phyloP scores from a whole-genome alignment of 2,888 invertebrate species.

The Drosophila koepferae region DNA sequence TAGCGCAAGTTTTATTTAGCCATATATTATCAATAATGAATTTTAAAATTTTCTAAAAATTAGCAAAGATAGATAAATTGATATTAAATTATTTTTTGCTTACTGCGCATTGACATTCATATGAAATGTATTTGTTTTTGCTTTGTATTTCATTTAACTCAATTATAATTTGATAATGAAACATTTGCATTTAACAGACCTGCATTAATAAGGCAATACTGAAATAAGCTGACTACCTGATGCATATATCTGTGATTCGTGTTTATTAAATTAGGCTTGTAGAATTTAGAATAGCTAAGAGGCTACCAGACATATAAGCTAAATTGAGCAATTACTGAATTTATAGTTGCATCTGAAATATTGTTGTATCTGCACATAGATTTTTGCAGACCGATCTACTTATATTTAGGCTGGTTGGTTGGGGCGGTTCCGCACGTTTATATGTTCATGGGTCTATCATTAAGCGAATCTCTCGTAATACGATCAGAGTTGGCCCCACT shows the following conservation, averaged over 20 bases:
- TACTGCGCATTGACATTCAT: constrained; percentile 6
- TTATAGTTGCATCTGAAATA: background rate
- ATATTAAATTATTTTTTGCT: background rate
- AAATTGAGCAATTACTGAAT: background rate
- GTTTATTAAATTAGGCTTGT: background rate
- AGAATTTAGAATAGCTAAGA: background rate
- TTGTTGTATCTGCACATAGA: background rate
- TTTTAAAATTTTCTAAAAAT: background rate
- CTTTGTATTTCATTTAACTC: background rate
- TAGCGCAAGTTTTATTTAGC: background rate
- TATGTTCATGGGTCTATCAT: background rate
- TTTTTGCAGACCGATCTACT: background rate
- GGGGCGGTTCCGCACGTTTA: background rate
- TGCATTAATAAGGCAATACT: constrained; percentile 17
- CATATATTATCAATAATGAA: background rate
- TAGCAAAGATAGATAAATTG: background rate
- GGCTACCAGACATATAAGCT: background rate
- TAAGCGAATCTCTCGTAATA: constrained; percentile 21
- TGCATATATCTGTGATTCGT: background rate
- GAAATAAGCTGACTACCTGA: background rate
- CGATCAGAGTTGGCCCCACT: constrained; percentile 16
- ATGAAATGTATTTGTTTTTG: background rate
- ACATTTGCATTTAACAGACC: background rate
- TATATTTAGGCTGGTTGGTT: background rate
- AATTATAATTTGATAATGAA: constrained; percentile 1